Base-by-base conservation (phyloP, 2,113 vertebrate species). In the Brachypodius melanocephalos region DNA sequence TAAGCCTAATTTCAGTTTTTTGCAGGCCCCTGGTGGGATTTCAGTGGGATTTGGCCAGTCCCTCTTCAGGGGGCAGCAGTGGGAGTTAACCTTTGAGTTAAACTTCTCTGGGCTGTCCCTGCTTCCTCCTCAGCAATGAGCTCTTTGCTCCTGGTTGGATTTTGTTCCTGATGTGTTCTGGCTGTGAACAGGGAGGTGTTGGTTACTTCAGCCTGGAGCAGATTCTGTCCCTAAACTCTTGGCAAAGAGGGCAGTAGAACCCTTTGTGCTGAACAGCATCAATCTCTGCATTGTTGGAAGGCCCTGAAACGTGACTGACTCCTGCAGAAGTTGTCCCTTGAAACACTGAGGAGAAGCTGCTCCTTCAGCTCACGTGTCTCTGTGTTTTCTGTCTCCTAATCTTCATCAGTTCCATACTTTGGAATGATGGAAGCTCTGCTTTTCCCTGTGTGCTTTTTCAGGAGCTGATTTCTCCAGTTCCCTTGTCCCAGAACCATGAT, bases 341-440 rank as follows among this genome's bases (percentile, higher is more conserved):
- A 10, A 34, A 8, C 42, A 10, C 9, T 65, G 57, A 21, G 45
- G 66, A 25, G 26, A 20, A 72, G 43, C 34, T 65, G 58, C 58
- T 76, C 26, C 19, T 32, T 48, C 12, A 52, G 38, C 40, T 62
- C 62, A 1, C 1, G 6, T 8, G 14, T 61, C 10, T 49, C 4
- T 68, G 54, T 67, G 9, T 52, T 76, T 85, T 5, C 16, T 63
- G 48, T 21, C 17, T 66, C 74, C 21, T 36, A 2, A 17, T 52
- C n/a, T 12, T 59, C 24, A 6, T 40, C 6, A 17, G 0, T 48
- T 49, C 43, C 12, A 2, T 24, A 0, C n/a, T 80, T 74, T 43
- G 49, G 52, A 67, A 20, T 17, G 42, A 42, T 54, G 26, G 19
- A 51, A n/a, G 28, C 40, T 92, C 26, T 77, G 89, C 1, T 25